Evolutionary conservation across 1,140 invertebrate genomes (phyloP), one percentile per base, ranked within the genome.

Genomic region (Anastrepha obliqua): DNA sequence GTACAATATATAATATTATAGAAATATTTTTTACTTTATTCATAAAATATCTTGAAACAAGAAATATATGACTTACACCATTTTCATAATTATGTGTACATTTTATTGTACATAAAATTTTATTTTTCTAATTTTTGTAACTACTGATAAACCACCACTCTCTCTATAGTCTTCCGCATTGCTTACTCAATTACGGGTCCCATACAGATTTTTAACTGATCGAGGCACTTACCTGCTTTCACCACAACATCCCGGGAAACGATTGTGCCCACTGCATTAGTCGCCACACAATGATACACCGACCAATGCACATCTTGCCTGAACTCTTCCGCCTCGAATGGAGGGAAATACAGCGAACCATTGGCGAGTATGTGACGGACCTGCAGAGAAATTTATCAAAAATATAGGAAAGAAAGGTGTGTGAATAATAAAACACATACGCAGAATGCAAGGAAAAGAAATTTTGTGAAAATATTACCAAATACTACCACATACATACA

Each of bases 191-290:
- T n/a, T n/a, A n/a, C n/a, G n/a, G n/a, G n/a, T n/a, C n/a, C n/a
- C 29, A 29, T 29, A 29, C 29, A 0, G 0, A 29, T 29, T 29
- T 29, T 29, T 29, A 29, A 29, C 29, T 29, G 29, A 29, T 29
- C 29, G 29, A 29, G 29, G 29, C 78, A 85, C 95, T 94, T 91
- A 97, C 97, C 97, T 91, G 97, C 96, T 94, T 96, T 95, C 65
- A 97, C 95, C 91, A 96, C 95, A 4, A 97, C 96, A 90, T 97
- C 96, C 89, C 96, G 94, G 89, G 96, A 97, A 90, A 97, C 95
- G 86, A 97, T 95, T 64, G 95, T 94, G 5, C 97, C 97, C 2
- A 96, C 95, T 6, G 94, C 94, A 92, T 97, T 97, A 64, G 94
- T 94, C 9, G 96, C 97, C 20, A 96, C 94, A 92, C 97, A 98